Base-by-base conservation (phyloP, 2,113 vertebrate genomes). In the Pelusios castaneus region DNA sequence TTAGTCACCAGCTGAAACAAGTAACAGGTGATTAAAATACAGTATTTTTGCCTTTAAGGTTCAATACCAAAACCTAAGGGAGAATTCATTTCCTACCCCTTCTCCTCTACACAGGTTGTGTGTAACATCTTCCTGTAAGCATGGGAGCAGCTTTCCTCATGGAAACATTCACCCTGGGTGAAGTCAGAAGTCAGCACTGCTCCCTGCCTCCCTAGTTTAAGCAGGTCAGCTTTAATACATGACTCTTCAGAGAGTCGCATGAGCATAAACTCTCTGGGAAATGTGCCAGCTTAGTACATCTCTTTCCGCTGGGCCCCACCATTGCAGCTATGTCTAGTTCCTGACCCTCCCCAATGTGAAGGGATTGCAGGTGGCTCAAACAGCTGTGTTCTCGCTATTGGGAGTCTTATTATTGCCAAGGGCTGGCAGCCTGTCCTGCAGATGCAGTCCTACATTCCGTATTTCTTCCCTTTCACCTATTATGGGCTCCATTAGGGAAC, bases 321-420 rank as follows among this genome's bases (percentile, higher is more conserved):
- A 2, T 85, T 91, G 81, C 79, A 70, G 63, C 8, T 3, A 70
- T 70, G 70, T 88, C 54, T 41, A 60, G 54, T 60, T 84, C 38
- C 25, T 60, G 19, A 70, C 80, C 51, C 55, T 63, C 84, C 75
- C 51, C 78, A 79, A 84, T 83, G 67, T 80, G 78, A 89, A 58
- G 41, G 85, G 52, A 80, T 82, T 89, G 90, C 60, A 85, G 85
- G 76, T 78, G 54, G 38, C 84, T 90, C 89, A 82, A 87, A 63
- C 21, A 29, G 76, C 76, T 29, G 2, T 1, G 1, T 34, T 82
- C 16, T 24, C 3, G 38, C 67, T 51, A 77, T 83, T 60, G 9
- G 86, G 82, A 90, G n/a, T 77, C 54, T 84, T 51, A 81, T 1
- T 73, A 45, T 87, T 87, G 58, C 67, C 83, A 27, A 90, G 78